Conservation (phyloP, 2,888 invertebrate genomes). For the Scaptomyza polygonia region DNA sequence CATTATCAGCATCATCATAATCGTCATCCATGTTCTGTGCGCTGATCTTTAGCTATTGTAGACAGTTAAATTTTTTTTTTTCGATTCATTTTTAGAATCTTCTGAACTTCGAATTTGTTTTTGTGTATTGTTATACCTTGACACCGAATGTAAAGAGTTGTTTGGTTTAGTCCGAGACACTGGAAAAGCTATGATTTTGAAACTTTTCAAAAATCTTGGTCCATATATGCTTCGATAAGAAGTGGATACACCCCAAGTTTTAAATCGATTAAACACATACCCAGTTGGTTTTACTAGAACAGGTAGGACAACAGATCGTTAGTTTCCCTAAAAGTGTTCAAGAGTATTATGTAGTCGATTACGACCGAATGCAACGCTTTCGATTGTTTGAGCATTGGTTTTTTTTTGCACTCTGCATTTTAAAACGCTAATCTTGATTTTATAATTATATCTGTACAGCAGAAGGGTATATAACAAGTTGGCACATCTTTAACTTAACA, state of each 20-base stretch:
- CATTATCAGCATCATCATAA: slow-evolving; percentile 25
- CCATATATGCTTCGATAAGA: too few species aligned
- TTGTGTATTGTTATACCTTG: not conserved
- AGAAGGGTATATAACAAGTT: slow-evolving; percentile 41
- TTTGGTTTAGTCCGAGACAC: too few species aligned
- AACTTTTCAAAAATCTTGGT: too few species aligned
- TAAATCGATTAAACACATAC: too few species aligned
- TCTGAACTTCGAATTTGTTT: slow-evolving; percentile 22
- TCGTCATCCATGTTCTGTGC: slow-evolving; percentile 51
- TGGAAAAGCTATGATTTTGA: too few species aligned
- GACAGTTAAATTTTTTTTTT: slow-evolving; percentile 13
- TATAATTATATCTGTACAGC: slow-evolving; percentile 20
- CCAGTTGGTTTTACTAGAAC: too few species aligned
- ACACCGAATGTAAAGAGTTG: too few species aligned
- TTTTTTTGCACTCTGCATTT: slow-evolving; percentile 63
- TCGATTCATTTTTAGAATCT: slow-evolving; percentile 26
- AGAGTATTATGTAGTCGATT: too few species aligned
- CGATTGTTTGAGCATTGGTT: slow-evolving; percentile 13
- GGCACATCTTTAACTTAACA: slow-evolving; percentile 16
- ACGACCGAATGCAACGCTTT: not conserved
- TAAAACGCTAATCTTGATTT: slow-evolving; percentile 60
- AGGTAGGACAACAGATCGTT: too few species aligned
- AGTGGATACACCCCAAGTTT: too few species aligned
- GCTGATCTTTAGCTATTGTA: slow-evolving; percentile 64
- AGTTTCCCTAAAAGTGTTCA: too few species aligned